Evolutionary conservation across 2,888 invertebrate genomes (phyloP), one percentile per base, ranked within the genome.

Genomic region (Ophioninae sp.): DNA sequence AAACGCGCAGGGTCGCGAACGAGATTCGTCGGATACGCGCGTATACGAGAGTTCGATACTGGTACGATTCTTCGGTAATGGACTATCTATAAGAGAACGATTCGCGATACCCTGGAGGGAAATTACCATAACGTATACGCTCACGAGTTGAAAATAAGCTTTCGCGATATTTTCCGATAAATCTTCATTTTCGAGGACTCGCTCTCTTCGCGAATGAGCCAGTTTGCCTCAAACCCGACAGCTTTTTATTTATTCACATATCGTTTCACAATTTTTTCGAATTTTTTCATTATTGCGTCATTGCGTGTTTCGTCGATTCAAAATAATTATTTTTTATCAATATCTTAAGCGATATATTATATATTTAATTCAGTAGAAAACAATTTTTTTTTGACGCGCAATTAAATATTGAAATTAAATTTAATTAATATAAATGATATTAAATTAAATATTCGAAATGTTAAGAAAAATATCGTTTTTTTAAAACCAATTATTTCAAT

Each of bases 131-230:
- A 20, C 57, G 7, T 59, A 59, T 39, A 56, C 39, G 69, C 78
- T 84, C 70, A 68, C 69, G 59, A 67, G 65, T 79, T 69, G 78
- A 84, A 85, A 85, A 85, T 84, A 84, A 81, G 81, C 84, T 85
- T 85, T 81, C 85, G 83, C 83, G 61, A 81, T 77, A 89, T 91
- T 91, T 91, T 91, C 90, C 90, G 90, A 91, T 91, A 91, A 91
- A 91, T 91, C 90, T 90, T 88, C 87, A 88, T 89, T 89, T 87
- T 87, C 89, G 86, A 84, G 86, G 77, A 57, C 65, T 74, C 67
- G 41, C 65, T 61, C 61, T 50, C 41, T 39, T 76, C 21, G 17
- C 5, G 6, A 41, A 59, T 10, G 50, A 61, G 44, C 7, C 41
- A 30, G 44, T 77, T 69, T 30, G 39, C 61, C 20, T 20, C 37